Evolutionary conservation across 2,888 invertebrate species (phyloP).

Genomic region (Trachelus troglodyta): DNA sequence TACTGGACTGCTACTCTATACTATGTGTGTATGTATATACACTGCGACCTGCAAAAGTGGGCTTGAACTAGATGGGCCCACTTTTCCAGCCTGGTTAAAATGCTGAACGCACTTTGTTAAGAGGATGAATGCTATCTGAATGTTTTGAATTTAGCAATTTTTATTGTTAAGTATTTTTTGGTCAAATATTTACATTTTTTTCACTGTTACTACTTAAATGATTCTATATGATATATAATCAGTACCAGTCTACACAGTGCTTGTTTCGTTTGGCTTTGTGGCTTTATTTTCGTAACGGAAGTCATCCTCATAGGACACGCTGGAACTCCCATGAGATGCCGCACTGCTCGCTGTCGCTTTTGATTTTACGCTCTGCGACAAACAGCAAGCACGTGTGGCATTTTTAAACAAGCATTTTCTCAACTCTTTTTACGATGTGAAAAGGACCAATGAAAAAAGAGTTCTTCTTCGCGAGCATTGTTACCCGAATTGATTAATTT

Average conservation of each 20-base stretch:
- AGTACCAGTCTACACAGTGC: not conserved
- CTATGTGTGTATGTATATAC: too few relatives aligned
- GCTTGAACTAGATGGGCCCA: not conserved
- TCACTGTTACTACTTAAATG: not conserved
- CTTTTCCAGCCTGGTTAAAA: not conserved
- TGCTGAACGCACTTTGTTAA: not conserved
- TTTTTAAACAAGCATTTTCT: constrained; percentile 14
- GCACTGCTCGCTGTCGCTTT: constrained; percentile 15
- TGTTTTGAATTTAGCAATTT: not conserved
- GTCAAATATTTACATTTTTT: not conserved
- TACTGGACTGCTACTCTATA: not conserved
- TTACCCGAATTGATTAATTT: not conserved
- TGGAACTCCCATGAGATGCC: constrained; percentile 18
- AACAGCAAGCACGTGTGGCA: constrained; percentile 24
- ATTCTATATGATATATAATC: not conserved
- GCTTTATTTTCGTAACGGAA: constrained; percentile 25
- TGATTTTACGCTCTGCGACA: constrained; percentile 8
- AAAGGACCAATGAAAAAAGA: not conserved
- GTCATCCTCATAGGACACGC: constrained; percentile 1
- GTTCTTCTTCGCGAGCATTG: not conserved
- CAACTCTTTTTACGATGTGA: constrained; percentile 14
- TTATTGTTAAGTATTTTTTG: not conserved
- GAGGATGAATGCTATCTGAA: not conserved
- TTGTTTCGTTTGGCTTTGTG: not conserved
- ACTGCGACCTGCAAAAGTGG: not conserved